Base-by-base conservation (phyloP, 2,113 vertebrate species). In the Passer domesticus region DNA sequence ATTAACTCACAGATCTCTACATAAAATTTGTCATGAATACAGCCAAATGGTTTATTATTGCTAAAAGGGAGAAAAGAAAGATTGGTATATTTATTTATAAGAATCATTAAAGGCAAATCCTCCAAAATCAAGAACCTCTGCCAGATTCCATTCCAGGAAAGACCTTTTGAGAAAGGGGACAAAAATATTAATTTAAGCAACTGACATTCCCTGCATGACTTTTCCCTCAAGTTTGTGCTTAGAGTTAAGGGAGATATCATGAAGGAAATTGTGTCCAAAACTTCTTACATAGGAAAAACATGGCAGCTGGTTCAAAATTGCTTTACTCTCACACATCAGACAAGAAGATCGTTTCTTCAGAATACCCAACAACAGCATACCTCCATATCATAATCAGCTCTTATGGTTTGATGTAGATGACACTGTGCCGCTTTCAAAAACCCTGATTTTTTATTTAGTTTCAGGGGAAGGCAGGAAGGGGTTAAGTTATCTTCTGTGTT, bases 401-500 rank as follows among this genome's bases (percentile, higher is more conserved):
- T 30, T 33, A 55, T 4, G 8, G 6, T 76, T 58, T 70, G 27
- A 33, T 12, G 11, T 11, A 75, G n/a, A 16, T 6, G 10, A 59
- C 23, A 66, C 5, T 18, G n/a, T 31, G 6, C 27, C 63, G 11
- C 24, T 63, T 70, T 72, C 44, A 41, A 67, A 79, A 37, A 52
- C 13, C 8, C 4, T 20, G 49, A 49, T 9, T 1, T 30, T 73
- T 68, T 68, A 4, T 52, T 20, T 4, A 1, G 15, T 63, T 82
- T 33, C 10, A 2, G 2, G 10, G 9, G 5, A 10, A 41, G 8
- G 3, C 0, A 4, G 7, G 3, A 13, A 53, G 2, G 2, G 3
- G 1, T 4, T 2, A 87, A 83, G 15, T 24, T 53, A n/a, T 58
- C 5, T 37, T 63, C 5, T 53, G 13, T 46, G 12, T 33, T 72